A percentile compares a stretch with the other conserved stretches of the same genome.
Conservation (phyloP, 2,797 vertebrate genomes). For the Lithobates sylvaticus region DNA sequence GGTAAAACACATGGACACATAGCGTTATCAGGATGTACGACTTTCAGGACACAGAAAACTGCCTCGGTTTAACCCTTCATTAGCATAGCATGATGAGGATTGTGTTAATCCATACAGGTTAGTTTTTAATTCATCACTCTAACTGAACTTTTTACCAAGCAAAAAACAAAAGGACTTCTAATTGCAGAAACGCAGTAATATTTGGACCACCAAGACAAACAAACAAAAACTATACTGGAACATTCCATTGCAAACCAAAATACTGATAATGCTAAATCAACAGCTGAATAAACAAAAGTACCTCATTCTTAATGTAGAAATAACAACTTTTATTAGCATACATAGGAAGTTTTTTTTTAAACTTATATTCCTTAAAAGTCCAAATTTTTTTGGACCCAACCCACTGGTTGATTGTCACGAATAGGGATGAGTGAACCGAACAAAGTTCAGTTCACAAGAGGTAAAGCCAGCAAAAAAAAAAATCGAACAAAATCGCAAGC, state of each 20-base stretch:
- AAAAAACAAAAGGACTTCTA: neutral
- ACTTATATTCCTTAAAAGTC: neutral
- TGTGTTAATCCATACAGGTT: neutral
- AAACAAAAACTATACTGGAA: neutral
- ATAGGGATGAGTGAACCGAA: no score
- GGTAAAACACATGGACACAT: neutral
- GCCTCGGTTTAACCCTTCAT: neutral
- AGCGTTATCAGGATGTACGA: no score
- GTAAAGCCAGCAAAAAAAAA: no score
- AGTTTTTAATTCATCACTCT: neutral
- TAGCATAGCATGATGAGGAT: neutral
- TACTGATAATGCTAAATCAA: constrained; percentile 7
- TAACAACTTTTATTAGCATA: neutral
- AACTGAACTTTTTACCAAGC: neutral
- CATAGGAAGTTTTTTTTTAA: neutral
- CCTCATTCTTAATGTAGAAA: constrained; percentile 30
- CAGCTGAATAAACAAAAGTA: constrained; percentile 46
- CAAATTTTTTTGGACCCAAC: no score
- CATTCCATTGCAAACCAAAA: neutral
- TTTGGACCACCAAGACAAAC: constrained; percentile 18
- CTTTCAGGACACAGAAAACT: neutral
- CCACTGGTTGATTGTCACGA: no score
- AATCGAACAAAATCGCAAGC: no score
- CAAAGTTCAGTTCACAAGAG: no score
- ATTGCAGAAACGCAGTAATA: neutral